phyloP scores from a whole-genome alignment of 2,797 vertebrate species.

The Galagoides demidoff region DNA sequence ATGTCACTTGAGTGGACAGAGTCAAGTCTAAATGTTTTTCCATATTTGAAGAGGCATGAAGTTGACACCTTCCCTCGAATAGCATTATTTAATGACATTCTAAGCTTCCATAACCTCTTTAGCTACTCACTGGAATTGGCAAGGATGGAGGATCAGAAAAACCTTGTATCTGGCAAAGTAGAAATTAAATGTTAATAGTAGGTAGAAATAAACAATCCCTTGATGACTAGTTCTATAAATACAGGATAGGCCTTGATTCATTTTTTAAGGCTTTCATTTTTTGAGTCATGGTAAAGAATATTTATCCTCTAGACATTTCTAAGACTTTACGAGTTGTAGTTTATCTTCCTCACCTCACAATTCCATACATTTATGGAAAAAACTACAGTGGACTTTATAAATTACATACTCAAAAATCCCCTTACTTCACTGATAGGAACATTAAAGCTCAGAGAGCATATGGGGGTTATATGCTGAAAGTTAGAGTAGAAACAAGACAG shows the following conservation, averaged over 20 bases:
- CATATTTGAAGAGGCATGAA: background rate
- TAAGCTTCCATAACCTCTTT: background rate
- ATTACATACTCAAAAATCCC: background rate
- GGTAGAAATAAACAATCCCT: background rate
- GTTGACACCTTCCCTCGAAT: background rate
- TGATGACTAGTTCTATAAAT: background rate
- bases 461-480: background rate
- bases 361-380: constrained; percentile 13
- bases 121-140: background rate
- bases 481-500: background rate
- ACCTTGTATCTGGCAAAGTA: background rate
- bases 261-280: constrained; percentile 4
- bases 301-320: constrained; percentile 30
- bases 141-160: background rate
- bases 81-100: background rate
- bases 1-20: background rate
- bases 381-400: background rate
- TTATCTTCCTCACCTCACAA: constrained; percentile 47
- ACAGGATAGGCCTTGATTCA: background rate
- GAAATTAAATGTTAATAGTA: constrained; percentile 41
- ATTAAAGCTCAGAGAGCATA: background rate
- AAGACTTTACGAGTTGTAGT: constrained; percentile 24
- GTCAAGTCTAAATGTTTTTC: constrained; percentile 19
- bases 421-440: background rate
- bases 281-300: constrained; percentile 3